Conservation (phyloP, 2,113 vertebrate genomes). For the Nycticryphes semicollaris region DNA sequence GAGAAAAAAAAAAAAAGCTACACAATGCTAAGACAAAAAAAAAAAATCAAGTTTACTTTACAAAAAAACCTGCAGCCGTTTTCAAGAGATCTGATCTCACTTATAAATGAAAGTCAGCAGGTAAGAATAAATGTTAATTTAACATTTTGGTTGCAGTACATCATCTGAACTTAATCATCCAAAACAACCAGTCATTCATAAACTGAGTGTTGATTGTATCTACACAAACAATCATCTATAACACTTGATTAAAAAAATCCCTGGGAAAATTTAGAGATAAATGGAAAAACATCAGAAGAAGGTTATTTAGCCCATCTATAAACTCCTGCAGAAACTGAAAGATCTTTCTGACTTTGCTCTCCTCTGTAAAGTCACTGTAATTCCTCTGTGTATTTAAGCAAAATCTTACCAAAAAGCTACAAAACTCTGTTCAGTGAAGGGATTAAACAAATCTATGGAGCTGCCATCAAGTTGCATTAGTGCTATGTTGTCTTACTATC, state of each 20-base stretch:
- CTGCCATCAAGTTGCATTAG: neutral
- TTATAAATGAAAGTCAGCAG: slow-evolving; percentile 24
- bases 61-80: slow-evolving; percentile 30
- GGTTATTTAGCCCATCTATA: neutral
- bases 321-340: neutral
- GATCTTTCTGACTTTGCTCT: neutral
- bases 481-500: neutral
- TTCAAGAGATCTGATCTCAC: slow-evolving; percentile 13
- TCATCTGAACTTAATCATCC: slow-evolving; percentile 11
- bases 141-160: slow-evolving; percentile 18
- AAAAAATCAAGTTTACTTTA: slow-evolving; percentile 38
- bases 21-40: slow-evolving; percentile 27
- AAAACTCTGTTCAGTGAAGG: neutral
- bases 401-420: neutral
- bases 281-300: neutral
- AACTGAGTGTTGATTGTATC: neutral
- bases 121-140: slow-evolving; percentile 23
- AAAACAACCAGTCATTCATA: neutral
- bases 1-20: neutral
- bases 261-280: neutral
- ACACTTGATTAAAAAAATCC: neutral
- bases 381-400: neutral
- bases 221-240: neutral
- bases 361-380: neutral
- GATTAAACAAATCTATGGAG: neutral